These are phyloP conservation scores for Caenorhabditis imperialis DNA, from an alignment of 2,888 invertebrate genomes.

Conservation along the genomic window DNA sequence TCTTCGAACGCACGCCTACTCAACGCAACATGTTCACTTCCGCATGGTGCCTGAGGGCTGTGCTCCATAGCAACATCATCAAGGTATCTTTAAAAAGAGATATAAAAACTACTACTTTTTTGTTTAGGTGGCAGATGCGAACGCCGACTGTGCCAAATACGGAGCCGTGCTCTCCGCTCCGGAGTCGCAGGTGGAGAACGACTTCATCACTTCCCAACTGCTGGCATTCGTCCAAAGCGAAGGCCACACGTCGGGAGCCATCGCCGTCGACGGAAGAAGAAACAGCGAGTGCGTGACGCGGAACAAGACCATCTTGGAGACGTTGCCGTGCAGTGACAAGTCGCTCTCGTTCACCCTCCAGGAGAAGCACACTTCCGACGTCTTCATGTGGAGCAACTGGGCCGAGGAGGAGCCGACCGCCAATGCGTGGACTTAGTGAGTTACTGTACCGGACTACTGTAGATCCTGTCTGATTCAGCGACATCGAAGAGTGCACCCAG, in stretches of 20 bases:
- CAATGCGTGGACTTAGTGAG: constrained; percentile 28
- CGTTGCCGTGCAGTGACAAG: constrained; percentile 6
- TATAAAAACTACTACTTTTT: too few species aligned
- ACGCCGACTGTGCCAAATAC: not conserved
- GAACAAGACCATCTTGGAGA: constrained; percentile 6
- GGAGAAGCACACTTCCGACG: constrained; percentile 8
- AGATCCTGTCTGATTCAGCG: constrained; percentile 9
- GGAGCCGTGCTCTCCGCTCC: constrained; percentile 8
- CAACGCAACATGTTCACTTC: not conserved
- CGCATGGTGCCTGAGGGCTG: constrained; percentile 15
- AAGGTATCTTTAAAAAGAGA: not conserved
- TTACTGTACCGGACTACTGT: not conserved
- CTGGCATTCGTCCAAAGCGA: not conserved
- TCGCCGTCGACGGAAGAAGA: constrained; percentile 28
- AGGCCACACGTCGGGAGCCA: constrained; percentile 6
- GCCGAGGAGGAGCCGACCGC: constrained; percentile 17
- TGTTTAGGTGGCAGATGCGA: not conserved
- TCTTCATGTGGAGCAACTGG: constrained; percentile 9
- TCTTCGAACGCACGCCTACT: not conserved
- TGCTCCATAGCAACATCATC: constrained; percentile 10
- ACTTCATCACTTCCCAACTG: not conserved
- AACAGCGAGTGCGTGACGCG: not conserved
- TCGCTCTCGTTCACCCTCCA: not conserved
- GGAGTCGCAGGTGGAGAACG: not conserved
- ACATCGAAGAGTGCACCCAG: constrained; percentile 33